phyloP scores from a whole-genome alignment of 2,888 invertebrate species.

The Scaeva pyrastri region DNA sequence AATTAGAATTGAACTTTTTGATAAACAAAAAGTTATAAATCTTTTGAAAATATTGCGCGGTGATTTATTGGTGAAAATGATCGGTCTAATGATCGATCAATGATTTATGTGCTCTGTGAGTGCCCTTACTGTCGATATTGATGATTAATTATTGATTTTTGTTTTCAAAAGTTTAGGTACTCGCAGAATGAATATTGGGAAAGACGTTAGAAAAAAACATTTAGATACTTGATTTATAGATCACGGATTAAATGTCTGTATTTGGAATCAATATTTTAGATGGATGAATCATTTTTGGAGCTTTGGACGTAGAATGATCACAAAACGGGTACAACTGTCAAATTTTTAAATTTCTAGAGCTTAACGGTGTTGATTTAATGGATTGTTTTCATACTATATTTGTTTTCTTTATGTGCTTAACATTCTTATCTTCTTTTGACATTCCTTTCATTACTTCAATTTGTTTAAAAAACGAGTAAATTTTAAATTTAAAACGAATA shows the following conservation, averaged over 20 bases:
- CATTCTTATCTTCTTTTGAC: no score
- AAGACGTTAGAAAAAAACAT: background rate
- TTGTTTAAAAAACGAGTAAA: no score
- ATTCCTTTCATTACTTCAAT: no score
- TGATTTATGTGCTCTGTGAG: conserved; percentile 51
- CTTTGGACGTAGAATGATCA: no score
- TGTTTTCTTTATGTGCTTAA: no score
- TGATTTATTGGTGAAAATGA: conserved; percentile 68
- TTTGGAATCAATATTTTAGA: background rate
- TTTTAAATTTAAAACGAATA: no score
- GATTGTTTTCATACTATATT: no score
- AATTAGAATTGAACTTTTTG: conserved; percentile 27
- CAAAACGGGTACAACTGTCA: no score
- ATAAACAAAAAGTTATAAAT: conserved; percentile 51
- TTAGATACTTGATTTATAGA: background rate
- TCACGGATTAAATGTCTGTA: no score
- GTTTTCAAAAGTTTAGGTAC: background rate
- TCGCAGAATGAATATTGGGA: background rate
- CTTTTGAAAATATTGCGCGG: conserved; percentile 38
- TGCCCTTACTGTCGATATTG: background rate
- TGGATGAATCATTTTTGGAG: no score
- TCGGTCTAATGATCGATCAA: conserved; percentile 46
- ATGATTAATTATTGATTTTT: conserved; percentile 3
- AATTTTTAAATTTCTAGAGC: no score
- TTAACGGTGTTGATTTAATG: no score